Conservation (phyloP, 2,888 invertebrate genomes). For the Aleiodes alternator region DNA sequence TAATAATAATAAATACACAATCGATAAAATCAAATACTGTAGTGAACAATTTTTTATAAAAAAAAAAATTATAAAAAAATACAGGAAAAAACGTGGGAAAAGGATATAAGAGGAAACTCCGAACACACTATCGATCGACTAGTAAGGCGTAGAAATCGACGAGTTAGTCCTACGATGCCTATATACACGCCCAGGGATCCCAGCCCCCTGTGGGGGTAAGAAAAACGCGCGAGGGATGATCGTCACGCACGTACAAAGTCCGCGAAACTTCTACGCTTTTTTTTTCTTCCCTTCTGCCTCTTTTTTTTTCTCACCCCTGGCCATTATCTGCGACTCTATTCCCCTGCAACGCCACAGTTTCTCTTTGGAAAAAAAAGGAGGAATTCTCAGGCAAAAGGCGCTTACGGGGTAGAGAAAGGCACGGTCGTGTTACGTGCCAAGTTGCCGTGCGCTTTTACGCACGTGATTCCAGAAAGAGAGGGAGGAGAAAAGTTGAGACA, state of each 20-base stretch:
- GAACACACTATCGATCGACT: constrained; percentile 42
- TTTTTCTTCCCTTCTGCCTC: constrained; percentile 40
- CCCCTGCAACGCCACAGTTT: constrained; percentile 16
- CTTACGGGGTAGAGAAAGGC: neutral
- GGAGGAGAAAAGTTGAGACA: too few species aligned
- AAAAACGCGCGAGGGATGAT: constrained; percentile 51
- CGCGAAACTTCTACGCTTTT: constrained; percentile 37
- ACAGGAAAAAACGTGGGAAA: neutral
- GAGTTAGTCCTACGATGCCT: constrained; percentile 19
- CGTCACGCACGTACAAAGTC: constrained; percentile 58
- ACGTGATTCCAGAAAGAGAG: neutral
- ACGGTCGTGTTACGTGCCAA: too few species aligned
- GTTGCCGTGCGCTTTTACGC: neutral
- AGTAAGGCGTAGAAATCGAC: constrained; percentile 48
- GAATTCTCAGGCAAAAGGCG: neutral
- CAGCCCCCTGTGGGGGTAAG: constrained; percentile 20
- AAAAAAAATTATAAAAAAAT: too few species aligned
- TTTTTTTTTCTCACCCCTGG: constrained; percentile 30
- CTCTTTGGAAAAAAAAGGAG: neutral
- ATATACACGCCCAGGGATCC: constrained; percentile 30
- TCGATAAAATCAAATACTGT: too few species aligned
- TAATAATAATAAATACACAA: too few species aligned
- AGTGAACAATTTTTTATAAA: too few species aligned
- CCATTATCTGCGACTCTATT: constrained; percentile 34
- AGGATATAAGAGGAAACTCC: constrained; percentile 7